A percentile compares a stretch with the other conserved stretches of the same genome.
phyloP scores from a whole-genome alignment of 2,888 invertebrate genomes.

The Cheilosia scutellata region DNA sequence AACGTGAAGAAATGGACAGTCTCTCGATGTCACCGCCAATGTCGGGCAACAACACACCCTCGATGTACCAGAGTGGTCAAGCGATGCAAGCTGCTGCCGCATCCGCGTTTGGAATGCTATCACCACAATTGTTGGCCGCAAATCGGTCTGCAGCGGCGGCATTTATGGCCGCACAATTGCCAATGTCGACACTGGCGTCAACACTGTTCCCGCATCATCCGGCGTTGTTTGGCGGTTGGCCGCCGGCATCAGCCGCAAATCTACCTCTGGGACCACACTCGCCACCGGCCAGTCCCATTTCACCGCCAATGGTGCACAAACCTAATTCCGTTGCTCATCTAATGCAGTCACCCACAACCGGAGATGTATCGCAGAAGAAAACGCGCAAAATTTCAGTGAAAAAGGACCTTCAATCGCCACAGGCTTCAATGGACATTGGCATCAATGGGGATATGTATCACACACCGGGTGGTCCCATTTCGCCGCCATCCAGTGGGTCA shows the following conservation, averaged over 20 bases:
- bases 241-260: slow-evolving; percentile 77
- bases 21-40: slow-evolving; percentile 83
- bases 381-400: slow-evolving; percentile 82
- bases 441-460: slow-evolving; percentile 81
- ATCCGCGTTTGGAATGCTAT: slow-evolving; percentile 83
- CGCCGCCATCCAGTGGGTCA: slow-evolving; percentile 86
- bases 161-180: slow-evolving; percentile 83
- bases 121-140: slow-evolving; percentile 82
- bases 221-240: slow-evolving; percentile 82
- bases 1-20: slow-evolving; percentile 82
- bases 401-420: slow-evolving; percentile 82
- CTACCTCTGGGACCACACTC: slow-evolving; percentile 79
- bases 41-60: slow-evolving; percentile 81
- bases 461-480: slow-evolving; percentile 83
- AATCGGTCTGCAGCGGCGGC: slow-evolving; percentile 83
- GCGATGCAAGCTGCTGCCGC: slow-evolving; percentile 82
- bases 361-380: slow-evolving; percentile 78
- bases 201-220: slow-evolving; percentile 83
- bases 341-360: slow-evolving; percentile 71
- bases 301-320: slow-evolving; percentile 78
- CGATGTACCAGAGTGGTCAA: slow-evolving; percentile 82
- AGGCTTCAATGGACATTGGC: slow-evolving; percentile 79
- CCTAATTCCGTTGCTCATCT: slow-evolving; percentile 59
- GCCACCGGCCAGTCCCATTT: slow-evolving; percentile 83
- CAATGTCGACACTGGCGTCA: slow-evolving; percentile 82